Percentiles rank a stretch among this genome's conserved stretches.
Evolutionary conservation across 2,113 vertebrate genomes (phyloP).

Genomic region (Chionodraco myersi): DNA sequence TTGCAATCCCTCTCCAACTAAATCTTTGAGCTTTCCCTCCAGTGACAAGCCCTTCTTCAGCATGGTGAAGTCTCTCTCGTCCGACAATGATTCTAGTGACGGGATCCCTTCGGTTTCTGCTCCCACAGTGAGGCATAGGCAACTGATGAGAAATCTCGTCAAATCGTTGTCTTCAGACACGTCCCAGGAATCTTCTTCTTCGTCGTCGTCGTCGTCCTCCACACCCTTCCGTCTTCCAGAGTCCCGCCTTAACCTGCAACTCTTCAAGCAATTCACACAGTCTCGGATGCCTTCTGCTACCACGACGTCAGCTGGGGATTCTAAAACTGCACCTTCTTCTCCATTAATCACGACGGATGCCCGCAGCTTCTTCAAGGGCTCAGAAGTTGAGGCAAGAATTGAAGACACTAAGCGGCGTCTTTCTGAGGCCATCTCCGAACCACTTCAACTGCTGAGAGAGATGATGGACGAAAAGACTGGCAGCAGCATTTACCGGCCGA

Average conservation of each 20-base stretch:
- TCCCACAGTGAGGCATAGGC: constrained; percentile 85
- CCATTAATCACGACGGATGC: constrained; percentile 92
- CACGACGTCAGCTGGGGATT: constrained; percentile 81
- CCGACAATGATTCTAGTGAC: constrained; percentile 91
- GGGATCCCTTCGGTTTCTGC: constrained; percentile 74
- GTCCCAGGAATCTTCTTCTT: constrained; percentile 79
- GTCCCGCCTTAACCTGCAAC: constrained; percentile 93
- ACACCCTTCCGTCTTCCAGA: constrained; percentile 85
- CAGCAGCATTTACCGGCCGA: constrained; percentile 87
- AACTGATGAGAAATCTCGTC: constrained; percentile 95
- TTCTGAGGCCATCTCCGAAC: constrained; percentile 95
- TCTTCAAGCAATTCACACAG: constrained; percentile 97
- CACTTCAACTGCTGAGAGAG: constrained; percentile 95
- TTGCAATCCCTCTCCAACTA: constrained; percentile 87
- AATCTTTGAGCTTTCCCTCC: constrained; percentile 84
- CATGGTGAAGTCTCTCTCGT: constrained; percentile 91
- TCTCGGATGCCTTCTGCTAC: constrained; percentile 81
- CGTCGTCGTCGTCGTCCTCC: constrained; percentile 62
- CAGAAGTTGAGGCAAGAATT: constrained; percentile 95
- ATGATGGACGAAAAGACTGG: constrained; percentile 95
- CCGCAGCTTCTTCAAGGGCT: constrained; percentile 95
- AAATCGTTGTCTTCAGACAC: constrained; percentile 97
- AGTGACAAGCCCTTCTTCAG: constrained; percentile 88
- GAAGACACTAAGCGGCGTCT: constrained; percentile 97
- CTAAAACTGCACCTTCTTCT: constrained; percentile 95